Percentiles rank a stretch among this genome's conserved stretches.
These are phyloP conservation scores for Enteromius radiatus DNA, from an alignment of 2,797 vertebrate species.

Conservation along the genomic window DNA sequence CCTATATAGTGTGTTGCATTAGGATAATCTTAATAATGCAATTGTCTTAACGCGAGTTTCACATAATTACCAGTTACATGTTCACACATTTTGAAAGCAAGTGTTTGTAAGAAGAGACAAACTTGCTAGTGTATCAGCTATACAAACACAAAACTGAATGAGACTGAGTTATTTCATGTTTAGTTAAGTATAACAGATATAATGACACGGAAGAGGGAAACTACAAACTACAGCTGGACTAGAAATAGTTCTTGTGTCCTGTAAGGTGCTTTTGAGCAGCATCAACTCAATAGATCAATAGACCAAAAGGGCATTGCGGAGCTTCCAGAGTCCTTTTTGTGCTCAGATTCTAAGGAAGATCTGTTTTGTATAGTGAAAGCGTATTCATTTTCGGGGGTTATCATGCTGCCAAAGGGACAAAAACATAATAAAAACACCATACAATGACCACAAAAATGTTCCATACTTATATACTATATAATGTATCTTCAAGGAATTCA, in stretches of 20 bases:
- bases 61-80: neutral
- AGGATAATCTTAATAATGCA: neutral
- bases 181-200: neutral
- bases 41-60: neutral
- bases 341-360: neutral
- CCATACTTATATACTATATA: neutral
- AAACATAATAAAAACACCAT: neutral
- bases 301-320: constrained; percentile 6
- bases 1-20: neutral
- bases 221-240: constrained; percentile 9
- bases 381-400: no score
- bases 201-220: neutral
- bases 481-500: neutral
- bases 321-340: neutral
- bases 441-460: neutral
- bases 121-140: constrained; percentile 16
- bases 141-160: constrained; percentile 19
- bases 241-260: constrained; percentile 13
- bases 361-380: neutral
- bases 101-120: constrained; percentile 11
- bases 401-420: neutral
- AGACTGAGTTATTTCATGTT: constrained; percentile 16
- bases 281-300: constrained; percentile 1
- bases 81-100: neutral
- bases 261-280: neutral